Conservation (phyloP, 2,113 vertebrate species). For the Pitta sordida region DNA sequence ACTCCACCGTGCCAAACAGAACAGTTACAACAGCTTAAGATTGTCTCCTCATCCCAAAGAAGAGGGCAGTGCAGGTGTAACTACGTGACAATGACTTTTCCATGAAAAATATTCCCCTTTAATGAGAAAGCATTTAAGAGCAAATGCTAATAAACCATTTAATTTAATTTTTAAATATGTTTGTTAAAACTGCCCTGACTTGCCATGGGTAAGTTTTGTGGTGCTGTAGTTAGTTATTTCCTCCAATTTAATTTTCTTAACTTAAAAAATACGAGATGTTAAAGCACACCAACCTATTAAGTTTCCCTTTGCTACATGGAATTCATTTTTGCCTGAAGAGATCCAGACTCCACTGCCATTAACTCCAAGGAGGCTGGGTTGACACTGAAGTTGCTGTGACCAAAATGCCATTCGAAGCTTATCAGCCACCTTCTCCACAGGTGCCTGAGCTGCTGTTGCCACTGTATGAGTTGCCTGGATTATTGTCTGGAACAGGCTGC, state of each 20-base stretch:
- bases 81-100: not conserved
- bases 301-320: constrained; percentile 91
- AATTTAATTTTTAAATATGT: not conserved
- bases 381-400: constrained; percentile 91
- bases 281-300: constrained; percentile 80
- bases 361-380: constrained; percentile 89
- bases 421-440: constrained; percentile 91
- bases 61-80: not conserved
- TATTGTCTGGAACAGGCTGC: constrained; percentile 91
- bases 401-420: constrained; percentile 89
- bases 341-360: constrained; percentile 90
- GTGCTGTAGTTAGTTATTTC: not conserved
- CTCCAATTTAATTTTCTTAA: not conserved
- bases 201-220: not conserved
- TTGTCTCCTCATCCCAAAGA: not conserved
- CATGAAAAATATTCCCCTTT: not conserved
- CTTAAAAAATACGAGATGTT: not conserved
- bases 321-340: constrained; percentile 90
- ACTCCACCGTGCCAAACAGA: not conserved
- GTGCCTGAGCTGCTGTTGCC: constrained; percentile 86
- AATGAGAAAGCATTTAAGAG: not conserved
- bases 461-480: constrained; percentile 91
- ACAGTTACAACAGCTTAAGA: not conserved
- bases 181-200: not conserved
- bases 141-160: not conserved